Percentiles rank a stretch among this genome's conserved stretches.
Evolutionary conservation across 2,888 invertebrate species (phyloP).

Genomic region (Eupeodes latifasciatus): DNA sequence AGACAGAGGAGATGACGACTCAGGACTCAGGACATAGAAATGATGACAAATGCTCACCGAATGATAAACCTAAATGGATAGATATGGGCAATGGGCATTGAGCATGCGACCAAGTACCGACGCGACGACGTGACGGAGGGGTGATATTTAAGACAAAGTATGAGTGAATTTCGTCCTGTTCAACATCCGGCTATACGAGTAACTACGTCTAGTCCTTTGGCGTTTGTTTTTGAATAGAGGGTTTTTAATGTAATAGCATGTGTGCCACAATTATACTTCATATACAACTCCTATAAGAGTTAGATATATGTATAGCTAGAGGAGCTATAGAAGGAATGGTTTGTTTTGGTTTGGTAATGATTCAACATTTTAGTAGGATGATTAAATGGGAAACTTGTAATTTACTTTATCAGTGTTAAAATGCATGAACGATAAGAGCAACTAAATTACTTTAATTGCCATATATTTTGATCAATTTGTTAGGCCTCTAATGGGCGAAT

Average conservation of each 20-base stretch:
- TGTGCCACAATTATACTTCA: background rate
- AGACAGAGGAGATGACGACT: slow-evolving; percentile 23
- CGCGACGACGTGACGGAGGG: background rate
- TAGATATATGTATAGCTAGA: too few species aligned
- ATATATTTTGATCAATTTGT: slow-evolving; percentile 55
- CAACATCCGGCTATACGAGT: background rate
- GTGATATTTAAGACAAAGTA: slow-evolving; percentile 36
- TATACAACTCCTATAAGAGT: too few species aligned
- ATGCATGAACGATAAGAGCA: slow-evolving; percentile 59
- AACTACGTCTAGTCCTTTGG: background rate
- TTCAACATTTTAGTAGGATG: slow-evolving; percentile 41
- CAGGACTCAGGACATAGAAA: slow-evolving; percentile 37
- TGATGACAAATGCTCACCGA: slow-evolving; percentile 69
- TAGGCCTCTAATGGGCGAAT: slow-evolving; percentile 50
- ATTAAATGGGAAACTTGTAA: slow-evolving; percentile 69
- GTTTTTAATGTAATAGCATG: slow-evolving; percentile 33
- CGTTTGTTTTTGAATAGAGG: background rate
- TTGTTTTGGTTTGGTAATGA: background rate
- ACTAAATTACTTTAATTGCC: slow-evolving; percentile 71
- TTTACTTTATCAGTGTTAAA: slow-evolving; percentile 71
- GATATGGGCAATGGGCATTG: background rate
- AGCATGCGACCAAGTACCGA: too few species aligned
- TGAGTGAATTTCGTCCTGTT: slow-evolving; percentile 20
- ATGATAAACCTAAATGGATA: slow-evolving; percentile 69
- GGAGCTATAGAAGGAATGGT: too few species aligned